phyloP scores from a whole-genome alignment of 2,113 vertebrate species.

The Nanorana parkeri region DNA sequence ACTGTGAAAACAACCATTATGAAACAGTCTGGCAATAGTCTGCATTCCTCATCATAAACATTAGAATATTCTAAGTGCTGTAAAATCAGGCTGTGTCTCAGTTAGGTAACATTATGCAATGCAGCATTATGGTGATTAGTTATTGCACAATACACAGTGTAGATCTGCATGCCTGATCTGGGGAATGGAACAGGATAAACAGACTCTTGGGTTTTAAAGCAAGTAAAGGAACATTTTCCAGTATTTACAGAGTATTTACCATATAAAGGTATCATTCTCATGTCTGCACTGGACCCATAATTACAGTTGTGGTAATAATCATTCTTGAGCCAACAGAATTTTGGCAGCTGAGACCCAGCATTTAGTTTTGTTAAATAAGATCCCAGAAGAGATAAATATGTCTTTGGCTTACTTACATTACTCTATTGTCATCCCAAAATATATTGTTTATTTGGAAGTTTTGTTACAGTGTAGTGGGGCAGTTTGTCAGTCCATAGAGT shows the following conservation, averaged over 20 bases:
- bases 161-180: not conserved
- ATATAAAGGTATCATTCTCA: conserved; percentile 43
- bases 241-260: not conserved
- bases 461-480: too few species aligned
- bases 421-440: not conserved
- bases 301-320: conserved; percentile 11
- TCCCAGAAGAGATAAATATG: not conserved
- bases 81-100: not conserved
- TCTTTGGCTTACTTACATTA: not conserved
- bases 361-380: not conserved
- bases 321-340: not conserved
- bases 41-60: not conserved
- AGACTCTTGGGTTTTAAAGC: not conserved
- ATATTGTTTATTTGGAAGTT: too few species aligned
- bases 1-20: not conserved
- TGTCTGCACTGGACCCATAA: conserved; percentile 16
- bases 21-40: not conserved
- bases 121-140: not conserved
- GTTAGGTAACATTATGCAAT: not conserved
- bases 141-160: conserved; percentile 22
- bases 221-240: not conserved
- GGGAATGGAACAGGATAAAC: not conserved
- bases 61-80: not conserved
- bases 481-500: too few species aligned
- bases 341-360: not conserved